Evolutionary conservation across 2,888 invertebrate species (phyloP), one percentile per base, ranked within the genome.

Genomic region (Folsomia manolachei): DNA sequence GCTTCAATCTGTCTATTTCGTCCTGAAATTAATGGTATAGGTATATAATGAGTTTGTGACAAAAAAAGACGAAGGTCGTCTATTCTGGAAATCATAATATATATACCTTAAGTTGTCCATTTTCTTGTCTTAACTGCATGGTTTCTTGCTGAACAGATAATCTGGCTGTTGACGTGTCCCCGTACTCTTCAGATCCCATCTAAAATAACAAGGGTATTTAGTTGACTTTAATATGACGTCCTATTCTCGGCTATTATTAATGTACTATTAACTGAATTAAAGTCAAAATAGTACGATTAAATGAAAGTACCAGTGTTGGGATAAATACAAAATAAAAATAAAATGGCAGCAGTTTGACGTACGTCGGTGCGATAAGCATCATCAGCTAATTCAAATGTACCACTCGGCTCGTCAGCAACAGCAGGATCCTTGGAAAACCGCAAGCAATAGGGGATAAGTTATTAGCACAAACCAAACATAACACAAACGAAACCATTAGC

Each of bases 41-140:
- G 7, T 18, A 56, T 19, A 56, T 14, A 56, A 56, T 56, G n/a
- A 51, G 19, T 56, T 56, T 14, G n/a, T 56, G 4, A 39, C 39
- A 39, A 39, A 4, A n/a, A 39, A 39, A 14, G 39, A 39, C 14
- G 7, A 39, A 7, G 23, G 4, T 39, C 14, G n/a, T 56, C n/a
- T 56, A 14, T 69, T 61, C 62, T 21, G 26, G 60, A 60, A 11
- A n/a, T 25, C 7, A 51, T 24, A 53, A 25, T 27, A 39, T 53
- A 53, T n/a, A 63, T n/a, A 91, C 93, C 89, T 91, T 94, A 83
- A 95, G 87, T 85, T 89, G 89, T 82, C 92, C 86, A 87, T 93
- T 93, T 85, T 95, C 95, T 86, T 92, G 91, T 85, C 70, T 77
- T 72, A 78, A 68, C 63, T 75, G 74, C 51, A 68, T 9, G 19